A percentile compares a stretch with the other conserved stretches of the same genome.
These are phyloP conservation scores for Hippopotamyrus pictus DNA, from an alignment of 2,797 vertebrate species.

Conservation along the genomic window DNA sequence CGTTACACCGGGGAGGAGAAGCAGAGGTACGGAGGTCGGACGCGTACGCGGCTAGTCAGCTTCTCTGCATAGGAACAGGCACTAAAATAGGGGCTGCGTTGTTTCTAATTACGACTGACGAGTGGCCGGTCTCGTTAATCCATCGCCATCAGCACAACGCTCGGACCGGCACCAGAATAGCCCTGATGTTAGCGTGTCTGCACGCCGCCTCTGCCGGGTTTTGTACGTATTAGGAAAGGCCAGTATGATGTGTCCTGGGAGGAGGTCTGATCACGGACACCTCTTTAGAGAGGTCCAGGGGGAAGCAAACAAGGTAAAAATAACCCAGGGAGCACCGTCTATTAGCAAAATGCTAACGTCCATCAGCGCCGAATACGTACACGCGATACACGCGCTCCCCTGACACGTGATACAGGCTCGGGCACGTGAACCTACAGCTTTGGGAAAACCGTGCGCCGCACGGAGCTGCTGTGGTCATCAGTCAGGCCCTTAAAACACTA, in stretches of 20 bases:
- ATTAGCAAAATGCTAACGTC: not conserved
- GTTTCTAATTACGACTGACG: slow-evolving; percentile 84
- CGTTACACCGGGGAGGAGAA: slow-evolving; percentile 37
- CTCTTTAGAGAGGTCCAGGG: slow-evolving; percentile 15
- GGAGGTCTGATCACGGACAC: slow-evolving; percentile 40
- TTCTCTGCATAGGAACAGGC: slow-evolving; percentile 72
- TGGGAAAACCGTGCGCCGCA: not conserved
- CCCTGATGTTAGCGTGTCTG: slow-evolving; percentile 72
- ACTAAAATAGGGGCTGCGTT: slow-evolving; percentile 73
- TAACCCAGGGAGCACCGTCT: not conserved
- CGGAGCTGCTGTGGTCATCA: not conserved
- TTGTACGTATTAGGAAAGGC: slow-evolving; percentile 78
- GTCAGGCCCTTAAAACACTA: not conserved
- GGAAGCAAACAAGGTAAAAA: not conserved
- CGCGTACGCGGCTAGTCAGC: slow-evolving; percentile 56
- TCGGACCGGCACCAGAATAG: slow-evolving; percentile 81
- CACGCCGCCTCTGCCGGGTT: slow-evolving; percentile 53
- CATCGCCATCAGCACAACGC: slow-evolving; percentile 72
- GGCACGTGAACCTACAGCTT: not conserved
- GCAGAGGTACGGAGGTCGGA: slow-evolving; percentile 37
- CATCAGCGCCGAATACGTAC: not conserved
- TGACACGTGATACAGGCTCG: not conserved
- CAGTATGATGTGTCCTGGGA: slow-evolving; percentile 34
- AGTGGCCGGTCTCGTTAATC: slow-evolving; percentile 79
- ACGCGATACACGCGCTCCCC: not conserved